Conservation (phyloP, 2,888 invertebrate genomes). For the Nemurella pictetii region DNA sequence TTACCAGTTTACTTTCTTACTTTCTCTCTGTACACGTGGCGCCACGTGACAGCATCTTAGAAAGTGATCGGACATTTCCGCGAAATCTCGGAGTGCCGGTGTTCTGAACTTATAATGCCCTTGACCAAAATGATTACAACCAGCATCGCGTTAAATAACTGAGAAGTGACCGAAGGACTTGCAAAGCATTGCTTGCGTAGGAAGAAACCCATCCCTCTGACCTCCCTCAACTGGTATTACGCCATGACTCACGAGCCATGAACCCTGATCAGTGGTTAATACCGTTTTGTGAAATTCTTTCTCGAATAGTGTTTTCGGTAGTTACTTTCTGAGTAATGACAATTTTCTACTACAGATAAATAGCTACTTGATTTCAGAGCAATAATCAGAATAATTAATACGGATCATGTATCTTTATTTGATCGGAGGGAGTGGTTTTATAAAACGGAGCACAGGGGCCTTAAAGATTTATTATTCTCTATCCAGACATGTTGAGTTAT, state of each 20-base stretch:
- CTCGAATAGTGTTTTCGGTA: not conserved
- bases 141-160: not conserved
- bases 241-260: no score
- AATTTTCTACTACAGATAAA: slow-evolving; percentile 19
- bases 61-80: not conserved
- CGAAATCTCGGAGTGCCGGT: not conserved
- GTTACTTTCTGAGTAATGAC: not conserved
- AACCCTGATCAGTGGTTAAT: not conserved
- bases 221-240: slow-evolving; percentile 35
- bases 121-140: not conserved
- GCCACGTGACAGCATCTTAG: not conserved
- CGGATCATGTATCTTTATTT: slow-evolving; percentile 34
- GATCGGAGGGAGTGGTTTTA: slow-evolving; percentile 35
- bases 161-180: not conserved
- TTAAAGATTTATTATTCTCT: slow-evolving; percentile 38
- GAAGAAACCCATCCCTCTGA: slow-evolving; percentile 39
- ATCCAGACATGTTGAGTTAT: slow-evolving; percentile 21
- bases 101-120: not conserved
- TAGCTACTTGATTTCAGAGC: slow-evolving; percentile 38
- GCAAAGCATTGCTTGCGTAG: slow-evolving; percentile 24
- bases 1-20: not conserved
- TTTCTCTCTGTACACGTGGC: not conserved
- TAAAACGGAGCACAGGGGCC: slow-evolving; percentile 40
- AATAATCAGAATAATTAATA: slow-evolving; percentile 40
- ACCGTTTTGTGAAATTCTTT: not conserved